These are phyloP conservation scores for Ennomos fuscantarius DNA, from an alignment of 2,888 invertebrate species.

Conservation along the genomic window DNA sequence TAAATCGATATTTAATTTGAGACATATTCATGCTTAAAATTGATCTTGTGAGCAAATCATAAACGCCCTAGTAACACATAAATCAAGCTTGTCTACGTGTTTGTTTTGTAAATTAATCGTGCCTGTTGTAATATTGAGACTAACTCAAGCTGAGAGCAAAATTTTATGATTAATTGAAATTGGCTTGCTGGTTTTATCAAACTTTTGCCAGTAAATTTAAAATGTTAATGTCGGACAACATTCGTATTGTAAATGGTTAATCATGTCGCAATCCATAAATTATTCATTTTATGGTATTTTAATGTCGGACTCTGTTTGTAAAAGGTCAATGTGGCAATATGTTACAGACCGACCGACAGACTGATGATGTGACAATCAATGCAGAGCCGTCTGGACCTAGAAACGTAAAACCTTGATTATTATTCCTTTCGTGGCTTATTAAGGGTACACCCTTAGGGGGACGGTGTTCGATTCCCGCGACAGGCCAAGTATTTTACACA, in stretches of 20 bases:
- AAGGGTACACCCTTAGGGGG: too few species aligned
- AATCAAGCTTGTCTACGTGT: constrained; percentile 43
- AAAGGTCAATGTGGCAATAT: constrained; percentile 20
- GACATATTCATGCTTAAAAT: constrained; percentile 28
- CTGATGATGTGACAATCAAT: background rate
- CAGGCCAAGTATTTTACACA: too few species aligned
- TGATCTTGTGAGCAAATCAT: constrained; percentile 34
- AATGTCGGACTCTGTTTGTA: constrained; percentile 17
- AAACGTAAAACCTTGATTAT: too few species aligned
- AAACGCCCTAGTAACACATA: constrained; percentile 40
- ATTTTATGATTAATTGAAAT: constrained; percentile 40
- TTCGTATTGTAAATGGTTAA: constrained; percentile 27
- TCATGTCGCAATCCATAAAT: constrained; percentile 24
- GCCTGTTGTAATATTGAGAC: constrained; percentile 40
- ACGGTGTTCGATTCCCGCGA: too few species aligned
- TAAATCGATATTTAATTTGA: constrained; percentile 37
- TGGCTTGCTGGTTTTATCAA: constrained; percentile 28
- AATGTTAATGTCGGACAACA: constrained; percentile 24
- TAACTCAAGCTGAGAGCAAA: constrained; percentile 35
- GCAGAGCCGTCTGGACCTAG: too few species aligned
- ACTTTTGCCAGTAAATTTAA: constrained; percentile 30
- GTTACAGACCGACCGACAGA: constrained; percentile 13
- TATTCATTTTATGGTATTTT: constrained; percentile 19
- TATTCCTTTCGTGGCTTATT: too few species aligned
- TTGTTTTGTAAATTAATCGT: constrained; percentile 44